These are phyloP conservation scores for Gymnoscopelus braueri DNA, from an alignment of 2,797 vertebrate genomes.

Conservation along the genomic window DNA sequence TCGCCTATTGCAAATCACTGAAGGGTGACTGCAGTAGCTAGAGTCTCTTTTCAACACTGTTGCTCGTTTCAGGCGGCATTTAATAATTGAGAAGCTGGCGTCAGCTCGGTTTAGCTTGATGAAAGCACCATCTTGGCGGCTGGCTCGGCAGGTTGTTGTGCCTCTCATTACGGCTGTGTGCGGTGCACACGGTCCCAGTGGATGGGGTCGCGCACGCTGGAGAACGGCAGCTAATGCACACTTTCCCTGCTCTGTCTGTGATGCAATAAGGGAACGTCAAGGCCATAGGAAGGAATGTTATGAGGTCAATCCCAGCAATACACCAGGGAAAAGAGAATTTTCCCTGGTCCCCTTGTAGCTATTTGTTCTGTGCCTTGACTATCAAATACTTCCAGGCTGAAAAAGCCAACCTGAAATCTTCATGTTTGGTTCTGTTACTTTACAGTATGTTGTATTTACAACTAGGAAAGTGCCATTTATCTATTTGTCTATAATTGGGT, in stretches of 20 bases:
- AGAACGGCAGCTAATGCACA: conserved; percentile 59
- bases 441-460: too few species aligned
- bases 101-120: conserved; percentile 72
- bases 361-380: not conserved
- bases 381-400: too few species aligned
- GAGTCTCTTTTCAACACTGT: conserved; percentile 28
- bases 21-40: conserved; percentile 39
- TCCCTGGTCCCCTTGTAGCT: not conserved
- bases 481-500: too few species aligned
- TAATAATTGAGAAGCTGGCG: conserved; percentile 72
- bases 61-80: conserved; percentile 58
- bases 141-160: conserved; percentile 43
- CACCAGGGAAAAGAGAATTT: not conserved
- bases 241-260: conserved; percentile 37
- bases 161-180: conserved; percentile 66
- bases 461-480: too few species aligned
- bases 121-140: conserved; percentile 66
- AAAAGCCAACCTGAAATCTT: too few species aligned
- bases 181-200: conserved; percentile 57
- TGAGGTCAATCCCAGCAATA: conserved; percentile 30
- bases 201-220: conserved; percentile 30
- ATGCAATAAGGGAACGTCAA: conserved; percentile 47
- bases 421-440: too few species aligned
- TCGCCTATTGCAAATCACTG: conserved; percentile 41
- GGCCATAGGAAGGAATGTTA: conserved; percentile 20